Evolutionary conservation across 2,888 invertebrate species (phyloP), one percentile per base, ranked within the genome.

Genomic region (Rosalia funebris): DNA sequence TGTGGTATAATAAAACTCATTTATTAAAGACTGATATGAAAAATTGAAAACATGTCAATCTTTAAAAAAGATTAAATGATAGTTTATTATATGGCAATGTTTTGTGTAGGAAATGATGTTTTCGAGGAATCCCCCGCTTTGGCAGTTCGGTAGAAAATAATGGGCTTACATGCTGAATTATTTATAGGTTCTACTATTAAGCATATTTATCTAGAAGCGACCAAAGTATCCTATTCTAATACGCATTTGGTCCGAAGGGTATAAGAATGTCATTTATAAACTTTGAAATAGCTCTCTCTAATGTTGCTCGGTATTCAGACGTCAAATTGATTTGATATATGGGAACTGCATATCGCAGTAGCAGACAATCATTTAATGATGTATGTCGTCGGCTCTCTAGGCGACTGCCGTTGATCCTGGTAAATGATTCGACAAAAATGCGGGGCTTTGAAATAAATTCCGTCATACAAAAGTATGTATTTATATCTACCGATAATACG

Each of bases 261-360:
- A 42, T 42, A 42, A 41, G 39, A 39, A 52, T 60, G 60, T 60
- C 60, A 60, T 60, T 60, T 60, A 57, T 61, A 61, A 57, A 57
- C 42, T 42, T 53, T 47, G 42, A 53, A 53, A 61, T 42, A 31
- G 60, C 46, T 60, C 34, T 61, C 19, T 36, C 39, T 39, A 41
- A 53, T 69, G 70, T 72, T 71, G 68, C 74, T 73, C 73, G 68
- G 75, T 73, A 74, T 75, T 75, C 74, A 75, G 71, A 74, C 74
- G 77, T 77, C 77, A 77, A 74, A 75, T 73, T 75, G 72, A 55
- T 72, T 71, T 77, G 77, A 77, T 77, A 75, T 76, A 77, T 76
- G 73, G 71, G 66, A 73, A 73, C 69, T 75, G 71, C 72, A 74
- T 74, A 75, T 74, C 73, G 73, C 76, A 75, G 75, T 75, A 71